These are phyloP conservation scores for Papilio dardanus DNA, from an alignment of 1,140 invertebrate species.

Conservation along the genomic window DNA sequence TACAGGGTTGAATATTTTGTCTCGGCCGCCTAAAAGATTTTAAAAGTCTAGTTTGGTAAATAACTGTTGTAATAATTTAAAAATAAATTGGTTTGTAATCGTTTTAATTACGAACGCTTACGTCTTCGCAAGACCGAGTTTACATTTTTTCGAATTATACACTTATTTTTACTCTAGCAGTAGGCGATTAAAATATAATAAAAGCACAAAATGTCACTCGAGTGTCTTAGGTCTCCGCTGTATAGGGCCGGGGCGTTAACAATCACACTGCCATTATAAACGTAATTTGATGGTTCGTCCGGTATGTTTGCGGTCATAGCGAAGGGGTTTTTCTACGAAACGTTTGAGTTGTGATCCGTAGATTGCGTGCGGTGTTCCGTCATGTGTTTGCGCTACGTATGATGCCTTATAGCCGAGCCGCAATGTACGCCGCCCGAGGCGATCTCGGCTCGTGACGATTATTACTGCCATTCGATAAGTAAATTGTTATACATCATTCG, in stretches of 20 bases:
- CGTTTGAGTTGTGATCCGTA: slow-evolving; percentile 46
- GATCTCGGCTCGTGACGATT: slow-evolving; percentile 72
- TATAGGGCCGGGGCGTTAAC: slow-evolving; percentile 64
- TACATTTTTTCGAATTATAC: slow-evolving; percentile 68
- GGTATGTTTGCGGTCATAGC: slow-evolving; percentile 58
- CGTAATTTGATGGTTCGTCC: slow-evolving; percentile 65
- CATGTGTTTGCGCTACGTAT: slow-evolving; percentile 61
- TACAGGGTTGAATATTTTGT: background rate
- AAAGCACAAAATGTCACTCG: slow-evolving; percentile 77
- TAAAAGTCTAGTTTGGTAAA: too few species aligned
- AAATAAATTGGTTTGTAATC: background rate
- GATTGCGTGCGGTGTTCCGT: slow-evolving; percentile 45
- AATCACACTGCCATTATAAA: slow-evolving; percentile 79
- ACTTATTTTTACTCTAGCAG: slow-evolving; percentile 73
- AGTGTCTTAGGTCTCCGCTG: slow-evolving; percentile 69
- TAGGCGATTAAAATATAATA: slow-evolving; percentile 72
- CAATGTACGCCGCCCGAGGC: slow-evolving; percentile 48
- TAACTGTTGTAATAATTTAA: too few species aligned
- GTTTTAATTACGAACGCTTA: background rate
- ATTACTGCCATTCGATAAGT: slow-evolving; percentile 81
- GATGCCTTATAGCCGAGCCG: slow-evolving; percentile 76
- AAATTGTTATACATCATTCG: slow-evolving; percentile 76
- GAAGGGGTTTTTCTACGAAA: slow-evolving; percentile 46
- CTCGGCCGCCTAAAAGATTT: background rate
- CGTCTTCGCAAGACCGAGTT: slow-evolving; percentile 31